Conservation (phyloP, 1,140 invertebrate genomes). For the Reticulitermes speratus region DNA sequence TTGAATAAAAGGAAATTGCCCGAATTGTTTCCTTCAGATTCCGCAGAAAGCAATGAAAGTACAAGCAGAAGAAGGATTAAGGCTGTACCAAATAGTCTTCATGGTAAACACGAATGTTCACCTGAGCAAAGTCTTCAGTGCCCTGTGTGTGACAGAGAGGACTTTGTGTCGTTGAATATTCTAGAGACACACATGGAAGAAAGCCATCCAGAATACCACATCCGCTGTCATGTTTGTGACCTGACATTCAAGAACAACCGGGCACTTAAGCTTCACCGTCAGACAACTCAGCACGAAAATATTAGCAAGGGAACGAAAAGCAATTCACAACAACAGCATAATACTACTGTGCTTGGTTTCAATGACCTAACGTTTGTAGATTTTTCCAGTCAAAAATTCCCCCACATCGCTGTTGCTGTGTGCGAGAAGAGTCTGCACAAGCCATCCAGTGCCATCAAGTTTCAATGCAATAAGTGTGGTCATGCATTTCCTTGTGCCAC, state of each 20-base stretch:
- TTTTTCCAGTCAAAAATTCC: conserved; percentile 75
- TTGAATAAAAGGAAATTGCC: conserved; percentile 22
- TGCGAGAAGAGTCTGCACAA: conserved; percentile 69
- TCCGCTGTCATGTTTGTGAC: conserved; percentile 70
- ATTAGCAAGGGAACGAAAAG: conserved; percentile 27
- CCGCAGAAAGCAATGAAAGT: conserved; percentile 29
- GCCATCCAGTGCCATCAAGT: conserved; percentile 57
- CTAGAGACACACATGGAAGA: conserved; percentile 68
- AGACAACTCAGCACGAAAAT: conserved; percentile 57
- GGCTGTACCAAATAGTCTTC: neutral
- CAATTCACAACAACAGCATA: neutral
- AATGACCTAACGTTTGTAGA: conserved; percentile 75
- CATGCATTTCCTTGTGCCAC: conserved; percentile 72
- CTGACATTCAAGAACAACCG: conserved; percentile 68
- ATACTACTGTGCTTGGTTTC: conserved; percentile 23
- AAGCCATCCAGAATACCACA: conserved; percentile 65
- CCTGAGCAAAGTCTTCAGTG: conserved; percentile 47
- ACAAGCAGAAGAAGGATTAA: conserved; percentile 20
- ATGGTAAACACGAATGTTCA: too few relatives aligned
- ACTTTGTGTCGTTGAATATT: conserved; percentile 58
- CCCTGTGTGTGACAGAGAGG: conserved; percentile 59
- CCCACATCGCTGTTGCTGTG: conserved; percentile 68
- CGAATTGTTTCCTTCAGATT: neutral
- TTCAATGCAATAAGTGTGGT: conserved; percentile 69
- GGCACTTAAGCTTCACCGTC: conserved; percentile 65